These are phyloP conservation scores for Melolontha melolontha DNA, from an alignment of 2,888 invertebrate genomes.

Conservation along the genomic window DNA sequence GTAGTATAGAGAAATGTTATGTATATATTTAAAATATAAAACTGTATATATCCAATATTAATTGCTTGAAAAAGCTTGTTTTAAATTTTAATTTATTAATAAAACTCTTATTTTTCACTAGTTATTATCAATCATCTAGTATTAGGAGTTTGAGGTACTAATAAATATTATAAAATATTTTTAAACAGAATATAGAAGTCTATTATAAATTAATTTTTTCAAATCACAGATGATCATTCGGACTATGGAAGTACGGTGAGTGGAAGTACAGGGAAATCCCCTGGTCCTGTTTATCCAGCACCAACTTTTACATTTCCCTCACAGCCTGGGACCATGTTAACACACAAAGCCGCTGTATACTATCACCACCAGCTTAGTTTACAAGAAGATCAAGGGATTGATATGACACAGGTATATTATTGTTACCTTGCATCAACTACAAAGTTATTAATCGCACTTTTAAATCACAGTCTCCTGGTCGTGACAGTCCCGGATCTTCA, in stretches of 20 bases:
- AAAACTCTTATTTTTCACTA: too few relatives aligned
- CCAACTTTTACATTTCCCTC: conserved; percentile 83
- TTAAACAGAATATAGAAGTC: too few relatives aligned
- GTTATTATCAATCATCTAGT: too few relatives aligned
- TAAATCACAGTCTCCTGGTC: conserved; percentile 82
- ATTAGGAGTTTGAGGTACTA: too few relatives aligned
- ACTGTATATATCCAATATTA: too few relatives aligned
- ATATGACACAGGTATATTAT: conserved; percentile 80
- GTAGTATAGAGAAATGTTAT: too few relatives aligned
- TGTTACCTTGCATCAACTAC: not conserved
- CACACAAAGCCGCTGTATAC: conserved; percentile 81
- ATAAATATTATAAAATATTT: too few relatives aligned
- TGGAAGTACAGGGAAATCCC: conserved; percentile 75
- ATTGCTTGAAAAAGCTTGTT: too few relatives aligned
- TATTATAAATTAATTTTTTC: conserved; percentile 19
- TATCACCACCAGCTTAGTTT: conserved; percentile 86
- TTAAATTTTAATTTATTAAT: too few relatives aligned
- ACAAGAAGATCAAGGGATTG: conserved; percentile 89
- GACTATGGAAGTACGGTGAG: conserved; percentile 76
- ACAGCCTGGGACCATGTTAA: conserved; percentile 73
- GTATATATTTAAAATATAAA: too few relatives aligned
- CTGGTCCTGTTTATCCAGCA: conserved; percentile 74
- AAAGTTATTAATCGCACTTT: conserved; percentile 32
- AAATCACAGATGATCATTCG: conserved; percentile 74
- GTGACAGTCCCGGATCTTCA: conserved; percentile 91